These are phyloP conservation scores for Eupristina koningsbergeri DNA, from an alignment of 1,140 invertebrate species.

Conservation along the genomic window DNA sequence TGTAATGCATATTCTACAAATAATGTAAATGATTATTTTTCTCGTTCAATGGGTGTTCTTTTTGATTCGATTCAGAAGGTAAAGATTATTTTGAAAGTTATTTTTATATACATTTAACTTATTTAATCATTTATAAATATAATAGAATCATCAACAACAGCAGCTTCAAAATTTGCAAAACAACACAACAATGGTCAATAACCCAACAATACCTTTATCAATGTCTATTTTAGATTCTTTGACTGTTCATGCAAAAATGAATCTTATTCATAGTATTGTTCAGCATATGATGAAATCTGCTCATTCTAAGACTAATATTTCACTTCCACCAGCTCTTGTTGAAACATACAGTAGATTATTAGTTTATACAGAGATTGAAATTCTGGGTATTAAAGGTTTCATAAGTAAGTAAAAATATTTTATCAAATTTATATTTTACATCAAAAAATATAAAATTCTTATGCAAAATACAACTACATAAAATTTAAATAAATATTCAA, in stretches of 20 bases:
- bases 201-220: slow-evolving; percentile 88
- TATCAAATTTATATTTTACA: too few species aligned
- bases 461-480: too few species aligned
- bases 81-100: slow-evolving; percentile 95
- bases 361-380: slow-evolving; percentile 97
- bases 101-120: slow-evolving; percentile 77
- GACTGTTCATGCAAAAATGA: slow-evolving; percentile 98
- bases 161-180: slow-evolving; percentile 69
- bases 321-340: slow-evolving; percentile 90
- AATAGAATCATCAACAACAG: slow-evolving; percentile 69
- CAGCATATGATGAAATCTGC: slow-evolving; percentile 91
- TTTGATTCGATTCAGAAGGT: slow-evolving; percentile 88
- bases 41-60: slow-evolving; percentile 88
- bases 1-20: slow-evolving; percentile 95
- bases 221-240: slow-evolving; percentile 94
- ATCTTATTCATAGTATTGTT: slow-evolving; percentile 93
- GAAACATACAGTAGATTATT: slow-evolving; percentile 95
- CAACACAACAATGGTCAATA: slow-evolving; percentile 72
- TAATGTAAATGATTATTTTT: slow-evolving; percentile 92
- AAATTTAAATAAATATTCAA: too few species aligned
- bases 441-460: not conserved
- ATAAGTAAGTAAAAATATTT: slow-evolving; percentile 81
- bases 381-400: slow-evolving; percentile 96
- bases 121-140: slow-evolving; percentile 5
- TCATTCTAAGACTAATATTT: slow-evolving; percentile 86